Percentiles rank a stretch among this genome's conserved stretches.
Evolutionary conservation across 1,140 invertebrate species (phyloP).

Genomic region (Lordiphosa stackelbergi): DNA sequence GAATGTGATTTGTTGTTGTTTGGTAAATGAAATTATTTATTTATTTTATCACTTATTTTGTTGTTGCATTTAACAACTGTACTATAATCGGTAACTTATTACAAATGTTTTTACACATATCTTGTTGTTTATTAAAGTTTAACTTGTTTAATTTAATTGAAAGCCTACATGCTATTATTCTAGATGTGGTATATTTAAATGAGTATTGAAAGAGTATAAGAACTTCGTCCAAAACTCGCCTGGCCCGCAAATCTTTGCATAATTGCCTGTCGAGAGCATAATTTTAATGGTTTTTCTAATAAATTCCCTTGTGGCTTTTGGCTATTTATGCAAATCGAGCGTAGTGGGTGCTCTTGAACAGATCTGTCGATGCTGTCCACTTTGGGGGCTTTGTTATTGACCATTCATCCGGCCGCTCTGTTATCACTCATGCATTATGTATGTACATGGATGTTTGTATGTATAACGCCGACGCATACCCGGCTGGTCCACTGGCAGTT

Average conservation of each 20-base stretch:
- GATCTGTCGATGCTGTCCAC: slow-evolving; percentile 37
- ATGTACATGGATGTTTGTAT: slow-evolving; percentile 43
- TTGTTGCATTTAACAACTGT: no score
- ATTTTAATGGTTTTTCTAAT: slow-evolving; percentile 51
- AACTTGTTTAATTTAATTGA: no score
- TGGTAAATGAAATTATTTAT: no score
- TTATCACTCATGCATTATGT: slow-evolving; percentile 69
- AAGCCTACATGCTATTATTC: no score
- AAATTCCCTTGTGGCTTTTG: slow-evolving; percentile 21
- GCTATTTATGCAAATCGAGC: slow-evolving; percentile 53
- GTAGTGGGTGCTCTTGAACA: slow-evolving; percentile 74
- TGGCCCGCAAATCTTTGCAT: slow-evolving; percentile 3
- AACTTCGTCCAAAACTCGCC: no score
- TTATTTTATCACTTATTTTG: no score
- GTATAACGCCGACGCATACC: slow-evolving; percentile 27
- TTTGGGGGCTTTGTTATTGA: slow-evolving; percentile 50
- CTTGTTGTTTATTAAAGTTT: no score
- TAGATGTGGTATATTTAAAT: no score
- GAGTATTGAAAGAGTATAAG: no score
- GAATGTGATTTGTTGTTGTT: no score
- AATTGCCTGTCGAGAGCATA: slow-evolving; percentile 24
- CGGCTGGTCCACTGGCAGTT: slow-evolving; percentile 33
- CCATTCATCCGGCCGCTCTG: slow-evolving; percentile 47
- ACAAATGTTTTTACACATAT: no score
- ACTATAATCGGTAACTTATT: no score